Percentiles rank a stretch among this genome's conserved stretches.
phyloP scores from a whole-genome alignment of 2,888 invertebrate species.

The Cephus sareptanus region DNA sequence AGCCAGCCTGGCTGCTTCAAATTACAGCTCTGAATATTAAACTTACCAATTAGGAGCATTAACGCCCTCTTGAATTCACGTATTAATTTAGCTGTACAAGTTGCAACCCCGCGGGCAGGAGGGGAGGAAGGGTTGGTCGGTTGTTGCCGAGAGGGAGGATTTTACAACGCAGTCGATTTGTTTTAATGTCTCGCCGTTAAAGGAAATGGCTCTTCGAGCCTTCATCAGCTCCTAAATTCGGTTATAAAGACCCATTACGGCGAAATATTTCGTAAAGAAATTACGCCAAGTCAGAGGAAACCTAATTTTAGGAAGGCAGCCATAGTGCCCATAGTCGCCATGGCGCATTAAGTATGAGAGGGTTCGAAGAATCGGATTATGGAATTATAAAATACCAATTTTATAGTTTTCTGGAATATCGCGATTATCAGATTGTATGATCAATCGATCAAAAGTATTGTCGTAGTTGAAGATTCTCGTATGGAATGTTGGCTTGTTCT shows the following conservation, averaged over 20 bases:
- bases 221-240: constrained; percentile 3
- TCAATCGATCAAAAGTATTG: neutral
- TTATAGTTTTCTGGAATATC: neutral
- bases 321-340: neutral
- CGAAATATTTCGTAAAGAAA: constrained; percentile 6
- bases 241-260: constrained; percentile 5
- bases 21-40: constrained; percentile 5
- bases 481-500: neutral
- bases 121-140: neutral
- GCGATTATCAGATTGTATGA: neutral
- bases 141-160: neutral
- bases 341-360: neutral
- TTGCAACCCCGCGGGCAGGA: neutral
- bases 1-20: neutral
- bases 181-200: constrained; percentile 2
- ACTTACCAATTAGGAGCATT: constrained; percentile 4
- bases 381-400: neutral
- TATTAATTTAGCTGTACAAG: neutral
- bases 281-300: neutral
- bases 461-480: neutral
- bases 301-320: neutral
- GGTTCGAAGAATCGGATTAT: neutral
- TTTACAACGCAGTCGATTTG: constrained; percentile 2
- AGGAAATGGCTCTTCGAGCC: constrained; percentile 5
- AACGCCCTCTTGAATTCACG: constrained; percentile 3